Evolutionary conservation across 2,888 invertebrate species (phyloP).

Genomic region (Smittia aterrima): DNA sequence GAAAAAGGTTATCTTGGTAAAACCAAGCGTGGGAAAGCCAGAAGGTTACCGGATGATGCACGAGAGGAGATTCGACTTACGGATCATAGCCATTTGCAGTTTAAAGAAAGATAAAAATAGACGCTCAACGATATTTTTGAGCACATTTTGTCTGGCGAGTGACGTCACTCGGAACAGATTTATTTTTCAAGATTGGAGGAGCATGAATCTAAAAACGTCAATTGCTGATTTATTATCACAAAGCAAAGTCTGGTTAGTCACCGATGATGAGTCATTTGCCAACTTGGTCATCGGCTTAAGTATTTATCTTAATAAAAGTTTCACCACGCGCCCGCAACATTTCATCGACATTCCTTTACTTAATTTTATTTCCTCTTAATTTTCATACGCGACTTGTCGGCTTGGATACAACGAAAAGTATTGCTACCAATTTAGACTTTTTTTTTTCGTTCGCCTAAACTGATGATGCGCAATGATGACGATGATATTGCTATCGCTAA

Average conservation of each 20-base stretch:
- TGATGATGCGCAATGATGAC: not conserved
- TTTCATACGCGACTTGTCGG: not conserved
- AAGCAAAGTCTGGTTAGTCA: no score
- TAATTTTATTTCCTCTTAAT: not conserved
- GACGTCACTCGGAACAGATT: not conserved
- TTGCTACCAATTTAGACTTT: not conserved
- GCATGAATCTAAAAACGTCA: no score
- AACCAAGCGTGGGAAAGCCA: constrained; percentile 2
- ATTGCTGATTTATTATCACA: no score
- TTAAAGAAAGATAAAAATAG: not conserved
- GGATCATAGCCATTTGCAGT: not conserved
- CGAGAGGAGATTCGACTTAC: not conserved
- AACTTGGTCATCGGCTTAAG: no score
- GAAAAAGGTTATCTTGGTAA: not conserved
- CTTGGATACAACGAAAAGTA: not conserved
- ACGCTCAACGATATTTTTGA: not conserved
- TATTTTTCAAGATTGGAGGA: no score
- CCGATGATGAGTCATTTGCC: no score
- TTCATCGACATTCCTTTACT: not conserved
- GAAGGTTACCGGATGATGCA: not conserved
- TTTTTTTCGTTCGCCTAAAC: not conserved
- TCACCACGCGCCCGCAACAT: not conserved
- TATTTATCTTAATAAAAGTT: no score
- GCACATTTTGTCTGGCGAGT: not conserved
- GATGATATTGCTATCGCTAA: not conserved